A percentile compares a stretch with the other conserved stretches of the same genome.
Evolutionary conservation across 2,888 invertebrate genomes (phyloP).

Genomic region (Aleiodes leptofemur): DNA sequence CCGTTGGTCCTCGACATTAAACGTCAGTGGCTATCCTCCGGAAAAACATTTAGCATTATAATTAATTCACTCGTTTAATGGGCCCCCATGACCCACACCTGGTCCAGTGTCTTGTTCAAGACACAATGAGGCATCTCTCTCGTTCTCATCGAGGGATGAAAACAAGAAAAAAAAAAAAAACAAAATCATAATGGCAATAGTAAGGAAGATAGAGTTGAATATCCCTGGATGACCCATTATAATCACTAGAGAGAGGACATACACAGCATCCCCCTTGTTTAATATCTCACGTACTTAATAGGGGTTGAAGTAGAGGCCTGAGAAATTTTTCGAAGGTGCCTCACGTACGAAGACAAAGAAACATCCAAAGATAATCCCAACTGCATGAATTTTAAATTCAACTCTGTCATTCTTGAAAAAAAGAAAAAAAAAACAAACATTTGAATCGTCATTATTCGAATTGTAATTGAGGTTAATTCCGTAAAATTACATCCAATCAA

Average conservation of each 20-base stretch:
- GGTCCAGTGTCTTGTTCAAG: slow-evolving; percentile 65
- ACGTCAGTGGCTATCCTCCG: slow-evolving; percentile 61
- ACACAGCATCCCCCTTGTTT: slow-evolving; percentile 53
- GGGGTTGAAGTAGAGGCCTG: slow-evolving; percentile 50
- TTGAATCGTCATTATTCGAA: not conserved
- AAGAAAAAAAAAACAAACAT: not conserved
- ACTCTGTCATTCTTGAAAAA: not conserved
- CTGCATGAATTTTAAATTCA: not conserved
- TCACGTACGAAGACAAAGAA: slow-evolving; percentile 34
- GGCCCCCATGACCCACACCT: slow-evolving; percentile 68
- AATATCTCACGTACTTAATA: slow-evolving; percentile 40
- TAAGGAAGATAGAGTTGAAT: slow-evolving; percentile 10
- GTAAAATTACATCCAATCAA: slow-evolving; percentile 47
- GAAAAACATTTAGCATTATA: slow-evolving; percentile 68
- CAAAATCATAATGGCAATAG: slow-evolving; percentile 32
- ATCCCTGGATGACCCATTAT: slow-evolving; percentile 23
- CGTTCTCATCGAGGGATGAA: slow-evolving; percentile 51
- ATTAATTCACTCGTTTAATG: slow-evolving; percentile 70
- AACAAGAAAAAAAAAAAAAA: slow-evolving; percentile 1
- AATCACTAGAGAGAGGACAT: slow-evolving; percentile 51
- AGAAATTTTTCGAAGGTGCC: slow-evolving; percentile 40
- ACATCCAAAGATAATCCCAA: not conserved
- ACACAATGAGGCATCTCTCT: slow-evolving; percentile 65
- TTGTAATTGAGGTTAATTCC: slow-evolving; percentile 33
- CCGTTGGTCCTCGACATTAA: slow-evolving; percentile 50